A percentile compares a stretch with the other conserved stretches of the same genome.
These are phyloP conservation scores for Hecatera dysodea DNA, from an alignment of 2,888 invertebrate genomes.

Conservation along the genomic window DNA sequence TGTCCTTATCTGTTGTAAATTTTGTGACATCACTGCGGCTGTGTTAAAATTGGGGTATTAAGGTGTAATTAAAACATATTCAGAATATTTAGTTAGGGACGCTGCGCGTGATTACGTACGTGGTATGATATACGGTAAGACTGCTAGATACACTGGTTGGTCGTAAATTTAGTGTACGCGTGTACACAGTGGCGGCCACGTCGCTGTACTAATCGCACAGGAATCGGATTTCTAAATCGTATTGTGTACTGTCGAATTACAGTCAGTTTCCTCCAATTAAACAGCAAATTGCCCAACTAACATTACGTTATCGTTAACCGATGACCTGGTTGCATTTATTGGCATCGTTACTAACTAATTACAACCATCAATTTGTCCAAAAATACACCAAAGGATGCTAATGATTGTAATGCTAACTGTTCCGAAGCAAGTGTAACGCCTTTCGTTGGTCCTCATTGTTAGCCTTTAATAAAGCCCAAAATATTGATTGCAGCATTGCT, in stretches of 20 bases:
- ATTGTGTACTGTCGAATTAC: constrained; percentile 70
- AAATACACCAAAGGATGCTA: not conserved
- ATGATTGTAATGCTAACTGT: not conserved
- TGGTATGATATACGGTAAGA: constrained; percentile 42
- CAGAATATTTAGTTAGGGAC: constrained; percentile 49
- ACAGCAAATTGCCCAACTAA: constrained; percentile 66
- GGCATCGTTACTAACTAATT: constrained; percentile 50
- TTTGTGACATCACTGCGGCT: constrained; percentile 72
- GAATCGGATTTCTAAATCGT: constrained; percentile 73
- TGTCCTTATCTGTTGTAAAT: constrained; percentile 60
- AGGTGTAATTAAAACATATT: constrained; percentile 61
- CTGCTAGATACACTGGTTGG: constrained; percentile 30
- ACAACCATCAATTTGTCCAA: constrained; percentile 13
- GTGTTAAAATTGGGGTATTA: constrained; percentile 68
- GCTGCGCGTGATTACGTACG: constrained; percentile 37
- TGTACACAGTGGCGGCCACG: constrained; percentile 60
- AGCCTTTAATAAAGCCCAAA: not conserved
- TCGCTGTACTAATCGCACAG: constrained; percentile 64
- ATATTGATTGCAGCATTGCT: not conserved
- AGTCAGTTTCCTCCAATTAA: constrained; percentile 72
- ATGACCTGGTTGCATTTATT: constrained; percentile 67
- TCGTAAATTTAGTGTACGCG: constrained; percentile 53
- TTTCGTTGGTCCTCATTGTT: not conserved
- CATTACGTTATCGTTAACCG: constrained; percentile 69
- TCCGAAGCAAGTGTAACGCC: not conserved